Conservation (phyloP, 2,113 vertebrate species). For the Archocentrus centrarchus region DNA sequence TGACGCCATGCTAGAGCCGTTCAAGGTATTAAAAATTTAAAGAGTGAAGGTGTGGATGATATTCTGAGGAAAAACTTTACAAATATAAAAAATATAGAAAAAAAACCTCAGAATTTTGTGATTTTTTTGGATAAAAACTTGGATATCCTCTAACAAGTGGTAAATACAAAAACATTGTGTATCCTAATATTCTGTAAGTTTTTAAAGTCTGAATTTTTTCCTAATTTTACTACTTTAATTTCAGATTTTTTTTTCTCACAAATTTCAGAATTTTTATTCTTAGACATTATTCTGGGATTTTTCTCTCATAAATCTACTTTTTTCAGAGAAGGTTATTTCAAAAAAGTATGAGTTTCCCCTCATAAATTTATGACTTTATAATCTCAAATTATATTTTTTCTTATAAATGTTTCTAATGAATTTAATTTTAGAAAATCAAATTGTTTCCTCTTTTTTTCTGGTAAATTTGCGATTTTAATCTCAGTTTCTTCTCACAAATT, state of each 20-base stretch:
- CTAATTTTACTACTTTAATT: too few species aligned
- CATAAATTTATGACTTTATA: too few species aligned
- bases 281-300: too few species aligned
- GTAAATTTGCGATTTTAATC: background rate
- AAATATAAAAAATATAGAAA: background rate
- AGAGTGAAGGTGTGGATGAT: background rate
- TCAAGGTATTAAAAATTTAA: background rate
- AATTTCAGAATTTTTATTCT: too few species aligned
- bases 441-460: background rate
- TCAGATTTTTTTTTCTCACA: too few species aligned
- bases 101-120: too few species aligned
- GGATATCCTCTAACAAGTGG: background rate
- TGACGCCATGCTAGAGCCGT: background rate
- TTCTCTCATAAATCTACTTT: too few species aligned
- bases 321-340: too few species aligned
- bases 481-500: background rate
- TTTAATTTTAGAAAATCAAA: background rate
- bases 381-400: background rate
- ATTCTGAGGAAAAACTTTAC: background rate
- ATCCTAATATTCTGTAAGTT: background rate
- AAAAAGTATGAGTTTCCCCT: too few species aligned
- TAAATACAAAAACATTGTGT: background rate
- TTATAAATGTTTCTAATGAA: background rate
- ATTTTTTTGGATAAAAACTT: too few species aligned
- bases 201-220: background rate